A percentile compares a stretch with the other conserved stretches of the same genome.
phyloP scores from a whole-genome alignment of 2,888 invertebrate genomes.

The Calameuta idolon region DNA sequence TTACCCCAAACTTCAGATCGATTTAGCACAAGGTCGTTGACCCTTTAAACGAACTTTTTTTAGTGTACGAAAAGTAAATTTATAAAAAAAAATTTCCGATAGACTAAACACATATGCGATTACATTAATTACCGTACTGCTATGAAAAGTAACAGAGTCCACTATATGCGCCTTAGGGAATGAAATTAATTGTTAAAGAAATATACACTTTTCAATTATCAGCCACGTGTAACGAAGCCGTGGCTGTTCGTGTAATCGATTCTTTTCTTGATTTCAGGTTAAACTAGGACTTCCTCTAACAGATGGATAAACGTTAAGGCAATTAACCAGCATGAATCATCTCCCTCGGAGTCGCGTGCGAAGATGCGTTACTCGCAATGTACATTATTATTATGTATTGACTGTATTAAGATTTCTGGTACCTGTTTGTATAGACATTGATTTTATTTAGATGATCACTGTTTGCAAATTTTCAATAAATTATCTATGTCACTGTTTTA shows the following conservation, averaged over 20 bases:
- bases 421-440: constrained; percentile 37
- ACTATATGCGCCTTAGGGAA: no score
- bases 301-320: background rate
- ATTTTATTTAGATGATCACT: constrained; percentile 16
- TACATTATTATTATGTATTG: constrained; percentile 24
- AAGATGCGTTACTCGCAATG: constrained; percentile 10
- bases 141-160: no score
- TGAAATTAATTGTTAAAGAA: no score
- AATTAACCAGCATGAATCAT: background rate
- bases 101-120: no score
- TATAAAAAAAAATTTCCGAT: no score
- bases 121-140: no score
- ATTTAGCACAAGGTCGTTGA: no score
- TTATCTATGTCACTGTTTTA: constrained; percentile 33
- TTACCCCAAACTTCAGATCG: no score
- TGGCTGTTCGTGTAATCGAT: background rate
- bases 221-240: no score
- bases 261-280: background rate
- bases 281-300: background rate
- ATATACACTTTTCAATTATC: no score
- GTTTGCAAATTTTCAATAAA: constrained; percentile 42
- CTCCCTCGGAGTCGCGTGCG: background rate
- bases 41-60: no score
- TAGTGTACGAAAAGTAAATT: no score
- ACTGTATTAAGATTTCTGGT: constrained; percentile 20